A percentile compares a stretch with the other conserved stretches of the same genome.
Conservation (phyloP, 2,797 vertebrate species). For the Linurgus olivaceus region DNA sequence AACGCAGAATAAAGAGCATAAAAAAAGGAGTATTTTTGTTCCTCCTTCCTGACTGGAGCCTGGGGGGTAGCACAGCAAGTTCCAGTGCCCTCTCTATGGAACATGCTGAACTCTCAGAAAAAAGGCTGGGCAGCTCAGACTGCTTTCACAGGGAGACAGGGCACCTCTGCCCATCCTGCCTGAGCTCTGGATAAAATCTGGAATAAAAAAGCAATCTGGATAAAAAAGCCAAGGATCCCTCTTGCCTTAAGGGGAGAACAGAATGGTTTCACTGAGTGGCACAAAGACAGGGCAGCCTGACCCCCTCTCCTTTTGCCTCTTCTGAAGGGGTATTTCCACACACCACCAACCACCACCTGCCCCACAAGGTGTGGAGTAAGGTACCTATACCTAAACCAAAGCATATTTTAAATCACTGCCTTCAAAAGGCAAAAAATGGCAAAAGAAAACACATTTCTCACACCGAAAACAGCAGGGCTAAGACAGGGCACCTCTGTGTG, state of each 20-base stretch:
- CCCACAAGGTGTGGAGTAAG: background rate
- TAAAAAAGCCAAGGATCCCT: background rate
- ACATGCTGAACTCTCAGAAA: background rate
- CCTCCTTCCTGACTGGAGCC: background rate
- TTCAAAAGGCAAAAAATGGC: background rate
- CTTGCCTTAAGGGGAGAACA: background rate
- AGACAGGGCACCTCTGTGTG: background rate
- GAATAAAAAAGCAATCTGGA: background rate
- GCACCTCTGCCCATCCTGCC: background rate
- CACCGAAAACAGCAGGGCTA: background rate
- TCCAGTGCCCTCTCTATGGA: background rate
- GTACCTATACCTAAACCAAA: background rate
- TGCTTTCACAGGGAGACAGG: background rate
- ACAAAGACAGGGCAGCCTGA: background rate
- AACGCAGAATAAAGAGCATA: background rate
- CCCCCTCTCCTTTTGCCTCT: too few species aligned
- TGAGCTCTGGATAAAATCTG: background rate
- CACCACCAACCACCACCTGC: background rate
- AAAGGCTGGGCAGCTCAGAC: background rate
- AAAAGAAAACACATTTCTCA: background rate
- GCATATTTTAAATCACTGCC: background rate
- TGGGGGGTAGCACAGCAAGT: background rate
- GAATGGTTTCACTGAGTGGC: accelerated
- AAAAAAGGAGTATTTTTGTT: background rate
- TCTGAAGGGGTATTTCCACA: background rate